These are phyloP conservation scores for Mesoligia furuncula DNA, from an alignment of 2,888 invertebrate genomes.

Conservation along the genomic window DNA sequence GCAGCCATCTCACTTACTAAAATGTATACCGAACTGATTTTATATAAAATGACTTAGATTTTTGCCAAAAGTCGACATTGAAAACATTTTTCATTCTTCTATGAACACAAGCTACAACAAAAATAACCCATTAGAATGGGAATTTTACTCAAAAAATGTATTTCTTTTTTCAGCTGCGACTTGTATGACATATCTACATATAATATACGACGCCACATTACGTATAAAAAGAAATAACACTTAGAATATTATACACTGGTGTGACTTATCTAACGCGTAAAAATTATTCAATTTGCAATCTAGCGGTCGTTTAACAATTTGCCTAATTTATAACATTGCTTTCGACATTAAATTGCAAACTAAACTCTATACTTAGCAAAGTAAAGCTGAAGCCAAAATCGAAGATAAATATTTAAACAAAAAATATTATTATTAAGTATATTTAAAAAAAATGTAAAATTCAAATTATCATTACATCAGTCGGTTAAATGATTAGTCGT, in stretches of 20 bases:
- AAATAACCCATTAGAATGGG: slow-evolving; percentile 8
- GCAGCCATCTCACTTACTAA: slow-evolving; percentile 46
- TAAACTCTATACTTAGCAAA: slow-evolving; percentile 73
- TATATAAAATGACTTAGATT: slow-evolving; percentile 62
- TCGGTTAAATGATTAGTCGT: slow-evolving; percentile 79
- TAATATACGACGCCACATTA: slow-evolving; percentile 66
- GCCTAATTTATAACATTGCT: slow-evolving; percentile 69
- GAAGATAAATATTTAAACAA: slow-evolving; percentile 70
- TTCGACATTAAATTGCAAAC: slow-evolving; percentile 72
- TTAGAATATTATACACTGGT: slow-evolving; percentile 76
- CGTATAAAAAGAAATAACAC: slow-evolving; percentile 74
- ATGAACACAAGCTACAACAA: slow-evolving; percentile 29
- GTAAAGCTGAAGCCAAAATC: slow-evolving; percentile 83
- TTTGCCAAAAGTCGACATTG: slow-evolving; percentile 37
- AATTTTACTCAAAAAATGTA: slow-evolving; percentile 22
- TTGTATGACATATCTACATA: slow-evolving; percentile 64
- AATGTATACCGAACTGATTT: slow-evolving; percentile 44
- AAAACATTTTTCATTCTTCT: slow-evolving; percentile 20
- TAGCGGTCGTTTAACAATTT: slow-evolving; percentile 67
- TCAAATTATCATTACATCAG: slow-evolving; percentile 79
- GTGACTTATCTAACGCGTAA: slow-evolving; percentile 63
- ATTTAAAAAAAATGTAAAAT: slow-evolving; percentile 60
- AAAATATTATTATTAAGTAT: slow-evolving; percentile 33
- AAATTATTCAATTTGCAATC: slow-evolving; percentile 69
- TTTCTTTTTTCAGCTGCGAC: slow-evolving; percentile 53